A percentile compares a stretch with the other conserved stretches of the same genome.
These are phyloP conservation scores for Thrips palmi DNA, from an alignment of 1,140 invertebrate species.

Conservation along the genomic window DNA sequence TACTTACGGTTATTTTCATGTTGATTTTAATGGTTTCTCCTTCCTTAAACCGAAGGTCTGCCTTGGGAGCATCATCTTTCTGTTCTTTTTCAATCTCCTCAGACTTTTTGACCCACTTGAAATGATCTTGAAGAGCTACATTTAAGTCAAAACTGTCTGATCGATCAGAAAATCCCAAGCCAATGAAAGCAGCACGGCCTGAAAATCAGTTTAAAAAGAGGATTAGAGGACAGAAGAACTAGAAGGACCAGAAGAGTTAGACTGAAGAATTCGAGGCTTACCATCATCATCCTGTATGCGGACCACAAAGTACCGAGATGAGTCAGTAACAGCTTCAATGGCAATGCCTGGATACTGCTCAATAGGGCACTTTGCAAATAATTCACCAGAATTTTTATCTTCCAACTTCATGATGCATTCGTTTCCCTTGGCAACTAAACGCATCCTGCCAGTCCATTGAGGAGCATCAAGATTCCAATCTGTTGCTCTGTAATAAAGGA, in stretches of 20 bases:
- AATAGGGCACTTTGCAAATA: conserved; percentile 98
- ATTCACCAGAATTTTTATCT: conserved; percentile 81
- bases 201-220: conserved; percentile 17
- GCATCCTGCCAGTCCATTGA: conserved; percentile 90
- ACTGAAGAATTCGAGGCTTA: conserved; percentile 17
- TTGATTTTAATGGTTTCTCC: conserved; percentile 98
- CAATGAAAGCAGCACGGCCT: conserved; percentile 92
- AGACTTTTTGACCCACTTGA: conserved; percentile 90
- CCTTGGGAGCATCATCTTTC: conserved; percentile 51
- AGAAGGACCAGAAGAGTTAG: neutral
- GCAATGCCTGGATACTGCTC: conserved; percentile 88
- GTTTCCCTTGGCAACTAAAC: conserved; percentile 74
- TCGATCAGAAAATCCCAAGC: conserved; percentile 90
- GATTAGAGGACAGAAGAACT: conserved; percentile 2
- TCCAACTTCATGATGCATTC: conserved; percentile 82
- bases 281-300: conserved; percentile 89
- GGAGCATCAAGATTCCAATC: conserved; percentile 95
- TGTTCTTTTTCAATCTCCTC: conserved; percentile 73
- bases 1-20: conserved; percentile 84
- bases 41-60: conserved; percentile 95
- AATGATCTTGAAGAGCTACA: conserved; percentile 95
- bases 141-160: conserved; percentile 99
- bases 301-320: conserved; percentile 96
- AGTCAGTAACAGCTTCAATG: conserved; percentile 91
- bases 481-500: conserved; percentile 50